Conservation (phyloP, 53 echinoderm and acorn worm species). For the Holothuria scabra region DNA sequence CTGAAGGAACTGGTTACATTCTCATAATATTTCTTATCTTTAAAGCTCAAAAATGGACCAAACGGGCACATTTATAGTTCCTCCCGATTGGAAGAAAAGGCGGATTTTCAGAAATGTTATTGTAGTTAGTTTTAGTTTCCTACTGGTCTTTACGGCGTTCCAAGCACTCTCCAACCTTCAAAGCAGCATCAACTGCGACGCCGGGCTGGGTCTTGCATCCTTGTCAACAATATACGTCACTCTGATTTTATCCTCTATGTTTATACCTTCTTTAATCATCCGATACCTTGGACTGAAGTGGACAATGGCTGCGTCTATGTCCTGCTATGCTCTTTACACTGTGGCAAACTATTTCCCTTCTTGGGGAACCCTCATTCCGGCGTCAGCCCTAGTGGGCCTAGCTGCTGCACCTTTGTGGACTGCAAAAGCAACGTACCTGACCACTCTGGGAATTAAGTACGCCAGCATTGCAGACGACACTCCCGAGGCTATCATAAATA, state of each 20-base stretch:
- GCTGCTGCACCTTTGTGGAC: conserved; percentile 96
- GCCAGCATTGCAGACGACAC: conserved; percentile 66
- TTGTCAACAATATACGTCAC: conserved; percentile 86
- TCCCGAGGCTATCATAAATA: conserved; percentile 71
- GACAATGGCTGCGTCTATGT: conserved; percentile 71
- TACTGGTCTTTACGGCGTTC: conserved; percentile 88
- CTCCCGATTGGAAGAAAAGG: conserved; percentile 55
- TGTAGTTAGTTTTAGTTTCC: conserved; percentile 70
- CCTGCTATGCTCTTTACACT: conserved; percentile 77
- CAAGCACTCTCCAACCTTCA: conserved; percentile 91
- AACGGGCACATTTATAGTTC: conserved; percentile 6
- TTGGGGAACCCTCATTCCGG: conserved; percentile 94
- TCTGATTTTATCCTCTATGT: conserved; percentile 72
- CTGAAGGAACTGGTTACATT: too few relatives aligned
- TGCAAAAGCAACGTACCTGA: conserved; percentile 89
- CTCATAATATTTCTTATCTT: too few relatives aligned
- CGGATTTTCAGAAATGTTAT: conserved; percentile 79
- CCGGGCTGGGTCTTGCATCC: conserved; percentile 85
- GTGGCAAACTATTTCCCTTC: conserved; percentile 82
- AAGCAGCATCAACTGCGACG: conserved; percentile 96
- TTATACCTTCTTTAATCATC: conserved; percentile 72
- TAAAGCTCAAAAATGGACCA: too few relatives aligned
- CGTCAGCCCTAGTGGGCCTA: conserved; percentile 88
- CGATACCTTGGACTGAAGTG: conserved; percentile 87
- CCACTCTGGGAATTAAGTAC: conserved; percentile 74